phyloP scores from a whole-genome alignment of 2,888 invertebrate species.

The Dione juno region DNA sequence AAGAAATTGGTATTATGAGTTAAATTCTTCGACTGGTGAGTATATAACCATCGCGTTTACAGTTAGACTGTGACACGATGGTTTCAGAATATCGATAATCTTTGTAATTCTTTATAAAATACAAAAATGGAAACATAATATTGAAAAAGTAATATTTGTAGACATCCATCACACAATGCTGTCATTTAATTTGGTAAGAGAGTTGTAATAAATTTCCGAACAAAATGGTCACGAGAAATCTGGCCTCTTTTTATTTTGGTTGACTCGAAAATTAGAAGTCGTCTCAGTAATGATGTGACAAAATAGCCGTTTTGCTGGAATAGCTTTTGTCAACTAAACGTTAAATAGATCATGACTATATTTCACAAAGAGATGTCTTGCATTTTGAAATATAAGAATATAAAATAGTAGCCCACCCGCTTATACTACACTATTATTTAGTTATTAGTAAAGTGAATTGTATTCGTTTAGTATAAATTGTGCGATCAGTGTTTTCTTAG shows the following conservation, averaged over 20 bases:
- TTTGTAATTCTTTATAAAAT: too few relatives aligned
- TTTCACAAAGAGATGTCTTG: background rate
- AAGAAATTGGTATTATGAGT: background rate
- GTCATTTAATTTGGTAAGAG: background rate
- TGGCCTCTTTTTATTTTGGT: constrained; percentile 1
- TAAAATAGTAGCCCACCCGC: too few relatives aligned
- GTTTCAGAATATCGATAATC: too few relatives aligned
- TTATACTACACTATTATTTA: too few relatives aligned
- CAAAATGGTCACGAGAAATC: background rate
- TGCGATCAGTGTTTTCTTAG: too few relatives aligned
- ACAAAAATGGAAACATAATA: too few relatives aligned
- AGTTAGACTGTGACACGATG: background rate
- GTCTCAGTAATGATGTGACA: constrained; percentile 15
- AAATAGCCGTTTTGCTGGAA: constrained; percentile 9
- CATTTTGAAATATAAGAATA: background rate
- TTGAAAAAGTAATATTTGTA: background rate
- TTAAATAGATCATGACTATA: background rate
- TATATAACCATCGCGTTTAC: background rate
- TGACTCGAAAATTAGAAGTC: constrained; percentile 14
- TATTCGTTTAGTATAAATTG: too few relatives aligned
- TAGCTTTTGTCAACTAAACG: constrained; percentile 12
- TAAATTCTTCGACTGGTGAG: background rate
- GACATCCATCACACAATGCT: background rate
- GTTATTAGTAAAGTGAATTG: too few relatives aligned
- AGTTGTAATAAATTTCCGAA: background rate